A percentile compares a stretch with the other conserved stretches of the same genome.
Conservation (phyloP, 2,113 vertebrate genomes). For the Rhinopomastus cyanomelas region DNA sequence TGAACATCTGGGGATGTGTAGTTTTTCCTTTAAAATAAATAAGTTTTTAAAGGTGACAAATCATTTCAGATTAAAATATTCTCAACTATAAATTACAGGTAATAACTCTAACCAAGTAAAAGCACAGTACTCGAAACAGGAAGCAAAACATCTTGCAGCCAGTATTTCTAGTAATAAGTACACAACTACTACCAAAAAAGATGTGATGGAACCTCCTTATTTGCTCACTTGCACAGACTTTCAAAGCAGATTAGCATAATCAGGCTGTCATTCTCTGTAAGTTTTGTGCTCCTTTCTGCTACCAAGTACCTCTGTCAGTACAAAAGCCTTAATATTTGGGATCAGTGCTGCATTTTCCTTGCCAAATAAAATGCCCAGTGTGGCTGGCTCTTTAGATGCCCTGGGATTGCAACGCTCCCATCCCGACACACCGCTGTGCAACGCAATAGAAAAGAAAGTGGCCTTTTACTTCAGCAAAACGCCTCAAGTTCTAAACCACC, state of each 20-base stretch:
- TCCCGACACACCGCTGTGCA: neutral
- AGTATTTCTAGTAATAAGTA: slow-evolving; percentile 14
- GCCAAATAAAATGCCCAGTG: slow-evolving; percentile 33
- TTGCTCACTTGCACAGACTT: slow-evolving; percentile 27
- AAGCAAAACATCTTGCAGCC: slow-evolving; percentile 10
- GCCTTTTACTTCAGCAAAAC: slow-evolving; percentile 3
- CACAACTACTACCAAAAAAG: slow-evolving; percentile 7
- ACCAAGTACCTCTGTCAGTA: neutral
- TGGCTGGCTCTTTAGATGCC: neutral
- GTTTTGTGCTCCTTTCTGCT: slow-evolving; percentile 36
- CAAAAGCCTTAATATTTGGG: slow-evolving; percentile 1
- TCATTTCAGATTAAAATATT: neutral
- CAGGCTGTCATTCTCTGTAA: slow-evolving; percentile 2
- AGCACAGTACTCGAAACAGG: neutral
- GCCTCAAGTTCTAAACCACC: neutral
- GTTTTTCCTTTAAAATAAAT: neutral
- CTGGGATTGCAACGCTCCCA: neutral
- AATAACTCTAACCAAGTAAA: neutral
- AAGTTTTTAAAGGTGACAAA: neutral
- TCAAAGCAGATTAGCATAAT: slow-evolving; percentile 14
- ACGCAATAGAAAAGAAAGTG: neutral
- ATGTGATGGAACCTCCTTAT: neutral
- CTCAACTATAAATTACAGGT: neutral
- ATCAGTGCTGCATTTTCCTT: neutral
- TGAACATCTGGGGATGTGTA: no score